Base-by-base conservation (phyloP, 2,888 invertebrate genomes). In the Diabrotica balteata region DNA sequence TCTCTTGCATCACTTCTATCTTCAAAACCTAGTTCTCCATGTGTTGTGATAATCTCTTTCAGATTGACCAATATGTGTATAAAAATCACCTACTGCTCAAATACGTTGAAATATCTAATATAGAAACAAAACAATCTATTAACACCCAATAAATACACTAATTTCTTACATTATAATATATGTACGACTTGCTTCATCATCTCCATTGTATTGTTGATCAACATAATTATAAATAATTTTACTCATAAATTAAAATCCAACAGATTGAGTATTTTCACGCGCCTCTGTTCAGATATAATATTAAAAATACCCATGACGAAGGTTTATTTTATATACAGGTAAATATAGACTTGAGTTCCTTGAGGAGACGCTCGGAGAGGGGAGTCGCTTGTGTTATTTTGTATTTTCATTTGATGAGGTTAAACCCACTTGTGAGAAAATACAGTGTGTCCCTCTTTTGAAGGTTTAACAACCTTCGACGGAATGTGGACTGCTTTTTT, bases 321-420 rank as follows among this genome's bases (percentile, higher is more conserved):
- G 43, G 64, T 64, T 64, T 64, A 64, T 64, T 64, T 64, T 64
- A 58, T 64, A 62, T 52, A 51, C 64, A 64, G 59, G 64, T 64
- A 64, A 64, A 64, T 52, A 52, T 64, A 64, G 64, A 64, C 45
- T 59, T 17, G 58, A 52, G 64, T 59, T 64, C 22, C 42, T 63
- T 22, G 57, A 43, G 49, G 49, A 58, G 63, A 57, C 44, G 11
- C 8, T 10, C 17, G 55, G 42, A 17, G 63, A 45, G 57, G 45
- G 17, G 50, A 47, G 50, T 17, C 17, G 50, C 8, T 7, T 11
- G 44, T 43, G 64, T 52, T 64, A 58, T 58, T 64, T 64, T 58
- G 45, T 58, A 52, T 64, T 64, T 58, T 57, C 8, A 9, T 47
- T 10, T 8, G 45, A 58, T 52, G 64, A 64, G 64, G 58, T 52